phyloP scores from a whole-genome alignment of 2,797 vertebrate species.

The Phaenicophaeus curvirostris region DNA sequence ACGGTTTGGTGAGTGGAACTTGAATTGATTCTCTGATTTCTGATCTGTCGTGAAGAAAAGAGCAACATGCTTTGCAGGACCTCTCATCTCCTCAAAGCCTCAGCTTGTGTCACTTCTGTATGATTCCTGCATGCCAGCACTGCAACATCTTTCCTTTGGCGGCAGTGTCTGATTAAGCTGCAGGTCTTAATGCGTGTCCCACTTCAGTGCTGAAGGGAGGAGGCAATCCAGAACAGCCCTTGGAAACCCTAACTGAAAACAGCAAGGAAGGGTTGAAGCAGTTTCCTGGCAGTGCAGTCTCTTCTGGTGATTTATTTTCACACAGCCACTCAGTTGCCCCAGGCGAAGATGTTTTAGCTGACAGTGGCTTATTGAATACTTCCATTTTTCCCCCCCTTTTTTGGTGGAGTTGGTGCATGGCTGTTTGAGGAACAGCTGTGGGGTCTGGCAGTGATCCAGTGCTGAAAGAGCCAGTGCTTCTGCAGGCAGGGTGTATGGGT shows the following conservation, averaged over 20 bases:
- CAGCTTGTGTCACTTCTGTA: neutral
- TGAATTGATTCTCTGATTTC: neutral
- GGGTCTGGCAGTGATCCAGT: neutral
- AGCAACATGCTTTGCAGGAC: neutral
- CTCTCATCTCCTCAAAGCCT: neutral
- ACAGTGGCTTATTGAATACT: neutral
- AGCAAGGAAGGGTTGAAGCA: neutral
- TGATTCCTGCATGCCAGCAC: neutral
- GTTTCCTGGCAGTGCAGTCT: neutral
- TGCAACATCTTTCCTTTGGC: neutral
- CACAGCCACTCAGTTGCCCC: neutral
- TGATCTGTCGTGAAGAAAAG: neutral
- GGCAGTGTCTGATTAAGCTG: neutral
- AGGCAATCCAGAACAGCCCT: neutral
- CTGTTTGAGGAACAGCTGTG: slow-evolving; percentile 7
- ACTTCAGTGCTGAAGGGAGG: neutral
- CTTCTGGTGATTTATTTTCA: neutral
- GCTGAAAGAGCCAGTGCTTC: neutral
- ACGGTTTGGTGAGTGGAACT: neutral
- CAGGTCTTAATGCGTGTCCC: neutral
- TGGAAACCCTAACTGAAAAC: neutral
- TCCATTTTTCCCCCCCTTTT: neutral
- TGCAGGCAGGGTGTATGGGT: neutral
- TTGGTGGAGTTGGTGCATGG: neutral
- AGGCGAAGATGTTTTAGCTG: slow-evolving; percentile 15